Base-by-base conservation (phyloP, 1,140 invertebrate species). In the Drosophila busckii region DNA sequence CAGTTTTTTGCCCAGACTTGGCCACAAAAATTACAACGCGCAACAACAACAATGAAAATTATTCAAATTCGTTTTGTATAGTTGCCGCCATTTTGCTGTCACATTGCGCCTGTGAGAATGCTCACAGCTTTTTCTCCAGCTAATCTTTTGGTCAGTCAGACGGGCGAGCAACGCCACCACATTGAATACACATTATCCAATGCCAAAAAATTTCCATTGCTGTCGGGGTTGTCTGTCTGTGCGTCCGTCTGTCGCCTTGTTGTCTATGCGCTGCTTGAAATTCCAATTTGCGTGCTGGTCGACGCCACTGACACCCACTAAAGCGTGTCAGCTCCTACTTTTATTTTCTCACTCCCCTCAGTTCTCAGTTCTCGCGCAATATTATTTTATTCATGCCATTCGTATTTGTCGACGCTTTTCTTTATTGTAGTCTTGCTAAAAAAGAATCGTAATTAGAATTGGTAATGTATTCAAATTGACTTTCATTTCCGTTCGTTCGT, bases 381-480 rank as follows among this genome's bases (percentile, higher is more conserved):
- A 80, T 80, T 80, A 80, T 82, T 82, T 80, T 82, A 76, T 76
- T 76, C 70, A 78, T 78, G 66, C 66, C 71, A 66, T 62, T 34
- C 22, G 12, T 15, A 49, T 28, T 41, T 65, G 31, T 49, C 50
- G 55, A n/a, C n/a, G n/a, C n/a, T 58, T 37, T 56, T 49, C 38
- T 35, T 68, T 56, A 66, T 53, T 83, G 70, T 75, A 70, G n/a
- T n/a, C 76, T 82, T 82, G 76, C n/a, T n/a, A n/a, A n/a, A n/a
- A n/a, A 82, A 82, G 59, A 82, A 82, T 82, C 71, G 84, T 70
- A 85, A 85, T 85, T 85, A 85, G 83, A 85, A 85, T 85, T 85
- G 83, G 64, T 83, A 85, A 85, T 84, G 78, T 85, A 85, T 85
- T 85, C 83, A 85, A 85, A 85, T 85, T 83, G 75, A 85, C 76